phyloP scores from a whole-genome alignment of 2,797 vertebrate genomes.

The Falco peregrinus region DNA sequence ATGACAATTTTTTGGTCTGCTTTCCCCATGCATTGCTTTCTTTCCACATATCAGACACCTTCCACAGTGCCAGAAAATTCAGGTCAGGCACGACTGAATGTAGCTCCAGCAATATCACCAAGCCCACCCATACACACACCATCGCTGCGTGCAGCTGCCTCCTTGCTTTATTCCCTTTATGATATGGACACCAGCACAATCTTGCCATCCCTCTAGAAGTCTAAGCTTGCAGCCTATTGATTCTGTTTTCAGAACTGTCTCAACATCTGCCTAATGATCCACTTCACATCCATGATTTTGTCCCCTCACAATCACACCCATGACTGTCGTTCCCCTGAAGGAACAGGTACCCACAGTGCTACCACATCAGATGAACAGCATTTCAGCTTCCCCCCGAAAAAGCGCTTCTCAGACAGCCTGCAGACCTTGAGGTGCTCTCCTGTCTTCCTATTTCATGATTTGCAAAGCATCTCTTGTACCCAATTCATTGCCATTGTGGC shows the following conservation, averaged over 20 bases:
- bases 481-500: background rate
- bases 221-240: background rate
- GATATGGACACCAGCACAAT: background rate
- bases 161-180: background rate
- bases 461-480: background rate
- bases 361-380: background rate
- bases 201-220: background rate
- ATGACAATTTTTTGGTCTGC: background rate
- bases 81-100: accelerated
- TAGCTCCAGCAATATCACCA: background rate
- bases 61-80: background rate
- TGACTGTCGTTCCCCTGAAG: background rate
- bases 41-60: background rate
- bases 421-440: background rate
- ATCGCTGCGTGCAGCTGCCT: background rate
- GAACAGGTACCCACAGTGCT: background rate
- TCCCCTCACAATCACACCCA: background rate
- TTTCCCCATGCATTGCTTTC: background rate
- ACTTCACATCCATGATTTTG: background rate
- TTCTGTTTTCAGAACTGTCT: background rate
- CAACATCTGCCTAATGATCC: background rate
- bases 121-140: background rate
- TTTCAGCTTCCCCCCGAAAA: background rate
- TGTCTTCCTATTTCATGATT: background rate
- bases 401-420: background rate